A percentile compares a stretch with the other conserved stretches of the same genome.
Conservation (phyloP, 2,113 vertebrate species). For the Nanorana parkeri region DNA sequence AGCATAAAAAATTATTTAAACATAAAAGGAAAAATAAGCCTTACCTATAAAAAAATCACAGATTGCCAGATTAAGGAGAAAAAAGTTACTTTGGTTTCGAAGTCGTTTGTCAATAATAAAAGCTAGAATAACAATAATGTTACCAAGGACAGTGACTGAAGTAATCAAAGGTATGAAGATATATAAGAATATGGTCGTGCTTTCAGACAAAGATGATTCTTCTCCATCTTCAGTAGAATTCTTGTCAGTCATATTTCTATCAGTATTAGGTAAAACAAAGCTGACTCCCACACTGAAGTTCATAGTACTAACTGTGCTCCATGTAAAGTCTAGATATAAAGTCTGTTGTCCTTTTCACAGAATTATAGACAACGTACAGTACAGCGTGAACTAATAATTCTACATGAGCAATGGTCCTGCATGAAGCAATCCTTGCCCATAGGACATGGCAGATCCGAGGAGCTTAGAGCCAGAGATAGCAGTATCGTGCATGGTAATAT, state of each 20-base stretch:
- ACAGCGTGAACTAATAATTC: no score
- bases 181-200: neutral
- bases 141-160: conserved; percentile 23
- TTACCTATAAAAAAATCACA: conserved; percentile 51
- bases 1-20: neutral
- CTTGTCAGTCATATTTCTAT: neutral
- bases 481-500: no score
- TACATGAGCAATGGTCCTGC: no score
- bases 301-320: neutral
- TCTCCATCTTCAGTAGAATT: neutral
- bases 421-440: no score
- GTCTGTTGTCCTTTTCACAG: no score
- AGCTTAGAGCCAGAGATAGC: no score
- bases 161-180: conserved; percentile 26
- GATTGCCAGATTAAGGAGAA: conserved; percentile 40
- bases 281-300: neutral
- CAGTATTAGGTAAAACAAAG: neutral
- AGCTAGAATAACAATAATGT: conserved; percentile 34
- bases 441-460: no score
- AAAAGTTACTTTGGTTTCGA: conserved; percentile 34
- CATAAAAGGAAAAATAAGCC: neutral
- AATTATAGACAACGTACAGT: no score
- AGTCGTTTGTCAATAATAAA: conserved; percentile 39
- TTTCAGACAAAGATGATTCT: neutral
- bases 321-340: no score